Evolutionary conservation across 2,888 invertebrate species (phyloP), one percentile per base, ranked within the genome.

Genomic region (Drosophila nigricruria): DNA sequence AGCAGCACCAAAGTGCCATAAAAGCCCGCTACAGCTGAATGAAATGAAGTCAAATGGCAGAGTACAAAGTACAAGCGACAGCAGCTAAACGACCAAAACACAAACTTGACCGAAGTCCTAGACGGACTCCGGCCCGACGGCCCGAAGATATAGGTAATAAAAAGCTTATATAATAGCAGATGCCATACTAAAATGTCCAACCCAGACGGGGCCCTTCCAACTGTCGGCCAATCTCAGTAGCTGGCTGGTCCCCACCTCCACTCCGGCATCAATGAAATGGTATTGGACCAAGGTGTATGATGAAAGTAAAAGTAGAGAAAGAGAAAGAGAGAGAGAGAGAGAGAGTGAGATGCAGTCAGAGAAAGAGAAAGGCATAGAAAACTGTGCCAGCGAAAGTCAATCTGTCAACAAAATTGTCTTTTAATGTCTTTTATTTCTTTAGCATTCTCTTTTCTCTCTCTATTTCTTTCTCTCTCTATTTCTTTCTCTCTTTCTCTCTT

Each of bases 121-220:
- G 63, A 8, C 43, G 59, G 50, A 36, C 60, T 18, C 27, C 47
- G 49, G 0, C 30, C 2, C 30, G 32, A 62, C 27, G 54, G 30
- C 8, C 54, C 49, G 52, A 65, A 79, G 68, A 77, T 77, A 83
- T 79, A 45, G 82, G 80, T 64, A 84, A 87, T 87, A 83, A 83
- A 83, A 87, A 87, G 72, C 84, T 81, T 82, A 71, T 70, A 77
- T 68, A 81, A 71, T 67, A 54, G 70, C 76, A 81, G 75, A 71
- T 69, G 80, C 47, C 72, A 72, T 49, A 49, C 57, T 56, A 40
- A 68, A 62, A 65, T 58, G 57, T 32, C 59, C 65, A 63, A 43
- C 52, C 4, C 12, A 23, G 70, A 16, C 14, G 16, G 36, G 5
- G 14, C 2, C 34, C 42, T 20, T n/a, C 52, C 63, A n/a, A n/a